Evolutionary conservation across 1,140 invertebrate species (phyloP).

Genomic region (Nymphalis io): DNA sequence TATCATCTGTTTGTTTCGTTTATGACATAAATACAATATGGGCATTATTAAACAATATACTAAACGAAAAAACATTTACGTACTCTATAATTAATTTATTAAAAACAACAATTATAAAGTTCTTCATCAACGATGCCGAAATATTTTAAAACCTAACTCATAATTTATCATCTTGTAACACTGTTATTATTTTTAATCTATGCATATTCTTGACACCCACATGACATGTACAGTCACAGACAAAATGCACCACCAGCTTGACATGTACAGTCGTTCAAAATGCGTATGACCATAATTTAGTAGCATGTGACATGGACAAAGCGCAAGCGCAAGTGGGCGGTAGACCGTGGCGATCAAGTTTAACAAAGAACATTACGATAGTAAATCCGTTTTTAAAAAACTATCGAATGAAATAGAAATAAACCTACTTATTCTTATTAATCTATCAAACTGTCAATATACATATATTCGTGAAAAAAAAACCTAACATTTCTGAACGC

Average conservation of each 20-base stretch:
- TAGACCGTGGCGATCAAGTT: constrained; percentile 29
- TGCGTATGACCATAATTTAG: constrained; percentile 29
- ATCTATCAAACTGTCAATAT: too few relatives aligned
- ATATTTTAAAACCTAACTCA: constrained; percentile 7
- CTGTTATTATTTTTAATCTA: constrained; percentile 51
- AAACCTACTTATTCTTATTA: background rate
- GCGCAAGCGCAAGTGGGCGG: constrained; percentile 37
- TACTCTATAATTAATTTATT: constrained; percentile 20
- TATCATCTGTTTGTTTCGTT: too few relatives aligned
- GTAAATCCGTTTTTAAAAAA: background rate
- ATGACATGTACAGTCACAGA: constrained; percentile 33
- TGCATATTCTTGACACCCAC: constrained; percentile 45
- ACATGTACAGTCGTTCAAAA: constrained; percentile 20
- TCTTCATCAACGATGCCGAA: constrained; percentile 15
- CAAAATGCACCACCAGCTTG: constrained; percentile 16
- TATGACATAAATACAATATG: background rate
- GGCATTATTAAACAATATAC: constrained; percentile 6
- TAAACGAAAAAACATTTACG: background rate
- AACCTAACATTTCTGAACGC: background rate
- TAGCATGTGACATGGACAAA: constrained; percentile 30
- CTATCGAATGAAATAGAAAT: background rate
- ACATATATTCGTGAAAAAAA: too few relatives aligned
- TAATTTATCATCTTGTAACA: constrained; percentile 33
- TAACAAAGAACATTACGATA: constrained; percentile 25
- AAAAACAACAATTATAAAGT: constrained; percentile 9